Evolutionary conservation across 2,113 vertebrate species (phyloP).

Genomic region (Dermatemys mawii): DNA sequence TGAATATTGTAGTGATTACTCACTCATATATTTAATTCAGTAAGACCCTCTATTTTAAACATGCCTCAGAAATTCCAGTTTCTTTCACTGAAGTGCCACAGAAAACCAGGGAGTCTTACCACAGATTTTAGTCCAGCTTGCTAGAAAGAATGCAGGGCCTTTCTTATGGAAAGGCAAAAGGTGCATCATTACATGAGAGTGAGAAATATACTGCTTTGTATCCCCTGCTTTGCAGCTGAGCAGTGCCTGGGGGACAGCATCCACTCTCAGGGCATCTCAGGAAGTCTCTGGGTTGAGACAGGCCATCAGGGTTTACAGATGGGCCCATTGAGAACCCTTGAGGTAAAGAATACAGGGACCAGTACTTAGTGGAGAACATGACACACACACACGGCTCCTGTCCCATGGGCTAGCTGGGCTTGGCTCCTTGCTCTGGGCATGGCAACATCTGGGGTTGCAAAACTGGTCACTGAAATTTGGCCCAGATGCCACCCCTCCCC

Average conservation of each 20-base stretch:
- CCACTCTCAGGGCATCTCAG: too few relatives aligned
- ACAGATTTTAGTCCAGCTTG: neutral
- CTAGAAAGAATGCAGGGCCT: neutral
- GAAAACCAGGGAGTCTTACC: neutral
- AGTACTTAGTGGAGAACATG: neutral
- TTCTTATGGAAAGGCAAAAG: fast-evolving
- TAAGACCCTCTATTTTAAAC: neutral
- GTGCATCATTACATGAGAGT: neutral
- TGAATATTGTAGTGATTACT: too few relatives aligned
- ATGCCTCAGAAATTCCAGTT: neutral
- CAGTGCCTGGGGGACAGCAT: too few relatives aligned
- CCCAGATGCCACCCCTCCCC: neutral
- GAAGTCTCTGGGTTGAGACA: too few relatives aligned
- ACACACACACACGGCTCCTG: neutral
- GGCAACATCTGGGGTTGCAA: neutral
- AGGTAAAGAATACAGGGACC: too few relatives aligned
- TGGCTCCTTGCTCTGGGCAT: neutral
- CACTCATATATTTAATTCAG: neutral
- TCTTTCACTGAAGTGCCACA: neutral
- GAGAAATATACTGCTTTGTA: too few relatives aligned
- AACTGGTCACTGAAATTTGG: neutral
- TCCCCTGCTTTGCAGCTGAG: too few relatives aligned
- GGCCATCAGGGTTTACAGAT: too few relatives aligned
- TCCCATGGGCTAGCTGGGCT: neutral
- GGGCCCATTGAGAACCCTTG: too few relatives aligned